phyloP scores from a whole-genome alignment of 2,113 vertebrate genomes.

The Procavia capensis region DNA sequence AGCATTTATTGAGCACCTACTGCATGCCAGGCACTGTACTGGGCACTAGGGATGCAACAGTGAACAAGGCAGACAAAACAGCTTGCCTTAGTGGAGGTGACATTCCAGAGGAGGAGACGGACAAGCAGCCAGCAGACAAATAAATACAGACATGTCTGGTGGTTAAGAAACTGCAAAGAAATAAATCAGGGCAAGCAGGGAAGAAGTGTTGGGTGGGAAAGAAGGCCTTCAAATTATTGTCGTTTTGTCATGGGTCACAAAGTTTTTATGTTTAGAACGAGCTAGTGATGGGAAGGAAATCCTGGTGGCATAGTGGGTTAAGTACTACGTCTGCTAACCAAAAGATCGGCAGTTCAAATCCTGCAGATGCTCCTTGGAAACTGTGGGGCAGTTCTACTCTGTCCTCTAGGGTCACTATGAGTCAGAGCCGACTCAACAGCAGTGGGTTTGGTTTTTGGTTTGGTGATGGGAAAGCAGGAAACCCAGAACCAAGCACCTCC shows the following conservation, averaged over 20 bases:
- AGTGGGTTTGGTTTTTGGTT: no score
- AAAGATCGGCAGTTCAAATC: no score
- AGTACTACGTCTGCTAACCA: no score
- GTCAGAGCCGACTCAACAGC: no score
- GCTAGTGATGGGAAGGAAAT: neutral
- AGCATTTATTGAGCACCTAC: neutral
- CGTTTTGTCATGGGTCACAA: neutral
- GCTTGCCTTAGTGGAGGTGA: neutral
- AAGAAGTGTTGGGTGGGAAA: neutral
- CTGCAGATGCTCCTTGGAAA: no score
- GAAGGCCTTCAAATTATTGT: rapidly evolving
- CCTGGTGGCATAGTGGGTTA: no score
- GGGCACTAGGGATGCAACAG: neutral
- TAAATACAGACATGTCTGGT: neutral
- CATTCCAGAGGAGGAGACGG: neutral
- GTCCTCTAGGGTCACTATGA: no score
- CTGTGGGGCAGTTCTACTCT: no score
- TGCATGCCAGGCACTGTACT: neutral
- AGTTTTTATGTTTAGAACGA: neutral
- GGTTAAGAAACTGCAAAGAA: neutral
- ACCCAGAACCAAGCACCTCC: rapidly evolving
- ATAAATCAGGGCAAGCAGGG: neutral
- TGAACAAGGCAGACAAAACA: neutral
- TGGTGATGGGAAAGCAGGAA: no score
- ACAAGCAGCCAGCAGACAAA: neutral